Conservation (phyloP, 2,113 vertebrate species). For the Chionomys nivalis region DNA sequence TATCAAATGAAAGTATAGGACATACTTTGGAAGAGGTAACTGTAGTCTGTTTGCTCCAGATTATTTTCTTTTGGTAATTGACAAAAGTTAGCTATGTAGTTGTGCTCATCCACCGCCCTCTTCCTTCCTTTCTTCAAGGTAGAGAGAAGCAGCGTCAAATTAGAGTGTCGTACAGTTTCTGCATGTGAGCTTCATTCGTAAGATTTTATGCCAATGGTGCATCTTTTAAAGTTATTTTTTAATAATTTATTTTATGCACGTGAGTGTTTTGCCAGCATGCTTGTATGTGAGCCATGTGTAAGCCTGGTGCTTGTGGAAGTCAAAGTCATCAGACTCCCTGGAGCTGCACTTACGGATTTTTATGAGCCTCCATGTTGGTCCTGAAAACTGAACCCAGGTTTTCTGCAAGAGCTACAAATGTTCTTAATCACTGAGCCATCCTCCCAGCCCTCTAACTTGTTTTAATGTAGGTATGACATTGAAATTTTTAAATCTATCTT, state of each 20-base stretch:
- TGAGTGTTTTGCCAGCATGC: background rate
- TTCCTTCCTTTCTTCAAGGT: accelerated
- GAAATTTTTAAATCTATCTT: background rate
- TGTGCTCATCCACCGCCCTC: accelerated
- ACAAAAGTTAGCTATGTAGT: accelerated
- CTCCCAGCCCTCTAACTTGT: background rate
- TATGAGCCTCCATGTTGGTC: background rate
- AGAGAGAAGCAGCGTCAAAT: too few species aligned
- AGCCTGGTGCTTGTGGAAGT: background rate
- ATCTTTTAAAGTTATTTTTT: background rate
- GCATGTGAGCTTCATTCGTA: background rate
- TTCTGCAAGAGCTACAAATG: background rate
- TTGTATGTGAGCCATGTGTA: background rate
- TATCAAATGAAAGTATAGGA: background rate
- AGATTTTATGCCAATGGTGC: background rate
- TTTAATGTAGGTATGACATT: background rate
- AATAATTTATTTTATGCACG: background rate
- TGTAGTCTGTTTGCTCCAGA: background rate
- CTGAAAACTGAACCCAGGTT: background rate
- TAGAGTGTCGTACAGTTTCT: background rate
- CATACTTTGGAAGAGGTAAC: background rate
- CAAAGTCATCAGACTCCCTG: background rate
- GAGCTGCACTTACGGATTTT: background rate
- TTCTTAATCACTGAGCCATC: background rate
- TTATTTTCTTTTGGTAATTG: background rate